phyloP scores from a whole-genome alignment of 2,113 vertebrate species.

The Phasianus colchicus region DNA sequence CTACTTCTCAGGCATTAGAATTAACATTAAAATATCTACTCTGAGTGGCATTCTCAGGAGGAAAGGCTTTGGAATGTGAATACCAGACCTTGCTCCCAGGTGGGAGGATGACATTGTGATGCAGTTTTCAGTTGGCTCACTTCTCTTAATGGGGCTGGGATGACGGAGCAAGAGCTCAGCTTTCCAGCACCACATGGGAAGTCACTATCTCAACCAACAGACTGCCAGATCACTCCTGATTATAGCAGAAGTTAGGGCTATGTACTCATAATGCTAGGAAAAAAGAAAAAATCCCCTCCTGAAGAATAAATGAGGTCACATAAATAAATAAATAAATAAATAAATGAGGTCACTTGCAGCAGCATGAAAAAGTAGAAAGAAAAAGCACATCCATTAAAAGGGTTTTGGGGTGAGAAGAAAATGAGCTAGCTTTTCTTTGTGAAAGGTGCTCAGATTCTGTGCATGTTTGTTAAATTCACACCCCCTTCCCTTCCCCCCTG shows the following conservation, averaged over 20 bases:
- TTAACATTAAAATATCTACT: neutral
- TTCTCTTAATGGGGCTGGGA: neutral
- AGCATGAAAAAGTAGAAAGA: neutral
- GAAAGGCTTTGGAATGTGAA: conserved; percentile 22
- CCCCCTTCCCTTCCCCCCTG: fast-evolving
- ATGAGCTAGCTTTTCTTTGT: neutral
- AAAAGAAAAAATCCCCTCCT: neutral
- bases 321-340: too few relatives aligned
- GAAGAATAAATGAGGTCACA: neutral
- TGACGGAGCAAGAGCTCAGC: neutral
- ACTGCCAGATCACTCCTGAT: neutral
- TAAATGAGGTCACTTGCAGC: neutral
- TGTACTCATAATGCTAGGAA: neutral
- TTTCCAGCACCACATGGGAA: neutral
- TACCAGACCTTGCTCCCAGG: neutral
- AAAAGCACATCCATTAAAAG: neutral
- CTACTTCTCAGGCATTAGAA: neutral
- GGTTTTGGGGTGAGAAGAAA: neutral
- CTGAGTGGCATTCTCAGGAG: neutral
- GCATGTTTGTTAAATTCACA: neutral
- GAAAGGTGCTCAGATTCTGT: neutral
- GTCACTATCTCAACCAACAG: neutral
- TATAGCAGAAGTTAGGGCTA: neutral
- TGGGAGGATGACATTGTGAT: neutral
- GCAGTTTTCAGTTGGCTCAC: neutral